Conservation (phyloP, 2,797 vertebrate species). For the Hylomyscus alleni region DNA sequence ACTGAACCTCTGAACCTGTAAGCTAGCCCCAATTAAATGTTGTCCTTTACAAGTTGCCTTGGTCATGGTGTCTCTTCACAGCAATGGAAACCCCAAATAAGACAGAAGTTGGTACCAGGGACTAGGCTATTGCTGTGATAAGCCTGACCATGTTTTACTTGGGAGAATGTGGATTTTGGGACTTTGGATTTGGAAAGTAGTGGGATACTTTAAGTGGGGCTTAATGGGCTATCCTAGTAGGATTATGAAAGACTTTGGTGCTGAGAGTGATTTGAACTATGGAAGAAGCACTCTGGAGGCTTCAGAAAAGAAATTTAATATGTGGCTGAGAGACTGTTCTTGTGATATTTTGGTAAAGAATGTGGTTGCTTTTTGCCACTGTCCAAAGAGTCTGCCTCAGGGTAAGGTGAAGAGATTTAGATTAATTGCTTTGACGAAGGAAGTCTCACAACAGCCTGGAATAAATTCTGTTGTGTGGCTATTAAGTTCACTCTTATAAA, state of each 20-base stretch:
- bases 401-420: background rate
- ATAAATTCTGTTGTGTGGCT: background rate
- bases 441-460: background rate
- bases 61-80: background rate
- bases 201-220: background rate
- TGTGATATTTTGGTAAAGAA: background rate
- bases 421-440: background rate
- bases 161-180: too few species aligned
- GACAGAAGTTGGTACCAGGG: background rate
- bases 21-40: background rate
- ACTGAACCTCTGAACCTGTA: background rate
- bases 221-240: background rate
- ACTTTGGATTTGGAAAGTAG: too few species aligned
- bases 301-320: background rate
- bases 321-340: background rate
- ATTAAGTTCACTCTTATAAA: background rate
- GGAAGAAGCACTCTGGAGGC: background rate
- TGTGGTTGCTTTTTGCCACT: background rate
- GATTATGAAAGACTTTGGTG: background rate
- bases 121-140: background rate
- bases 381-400: background rate
- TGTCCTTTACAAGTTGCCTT: background rate
- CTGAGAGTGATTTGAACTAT: background rate
- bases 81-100: background rate
- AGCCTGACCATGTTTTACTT: background rate